Percentiles rank a stretch among this genome's conserved stretches.
These are phyloP conservation scores for Lutjanus erythropterus DNA, from an alignment of 2,113 vertebrate species.

Conservation along the genomic window DNA sequence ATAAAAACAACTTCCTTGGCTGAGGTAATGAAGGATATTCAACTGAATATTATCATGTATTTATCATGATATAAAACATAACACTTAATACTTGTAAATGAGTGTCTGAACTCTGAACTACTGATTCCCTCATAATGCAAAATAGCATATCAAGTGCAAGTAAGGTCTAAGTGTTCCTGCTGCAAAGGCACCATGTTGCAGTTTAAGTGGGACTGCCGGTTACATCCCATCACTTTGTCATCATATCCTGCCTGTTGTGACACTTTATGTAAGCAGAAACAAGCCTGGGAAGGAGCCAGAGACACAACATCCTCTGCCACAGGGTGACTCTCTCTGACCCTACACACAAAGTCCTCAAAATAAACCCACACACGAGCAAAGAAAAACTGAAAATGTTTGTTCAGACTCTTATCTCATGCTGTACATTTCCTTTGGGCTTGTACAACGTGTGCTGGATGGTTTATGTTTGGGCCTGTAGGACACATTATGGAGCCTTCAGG, in stretches of 20 bases:
- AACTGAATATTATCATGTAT: too few relatives aligned
- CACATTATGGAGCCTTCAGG: slow-evolving; percentile 57
- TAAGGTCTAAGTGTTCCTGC: background rate
- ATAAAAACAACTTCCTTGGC: too few relatives aligned
- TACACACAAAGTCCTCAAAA: slow-evolving; percentile 56
- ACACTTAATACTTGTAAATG: too few relatives aligned
- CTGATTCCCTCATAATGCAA: background rate
- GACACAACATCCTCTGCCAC: slow-evolving; percentile 73
- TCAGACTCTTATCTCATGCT: slow-evolving; percentile 70
- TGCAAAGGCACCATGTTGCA: slow-evolving; percentile 2
- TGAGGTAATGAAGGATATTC: background rate
- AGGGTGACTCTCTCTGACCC: slow-evolving; percentile 41
- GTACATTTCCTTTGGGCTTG: slow-evolving; percentile 72
- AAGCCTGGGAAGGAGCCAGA: slow-evolving; percentile 66
- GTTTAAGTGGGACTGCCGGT: slow-evolving; percentile 3
- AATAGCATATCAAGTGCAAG: background rate
- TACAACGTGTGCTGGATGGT: slow-evolving; percentile 51
- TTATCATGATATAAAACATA: background rate
- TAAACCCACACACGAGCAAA: slow-evolving; percentile 50
- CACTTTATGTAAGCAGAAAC: slow-evolving; percentile 72
- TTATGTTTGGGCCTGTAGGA: slow-evolving; percentile 63
- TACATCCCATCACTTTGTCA: slow-evolving; percentile 41
- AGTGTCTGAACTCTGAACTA: background rate
- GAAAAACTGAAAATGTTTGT: slow-evolving; percentile 67
- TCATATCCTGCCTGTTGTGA: slow-evolving; percentile 59